phyloP scores from a whole-genome alignment of 1,140 invertebrate genomes.

The Drosophila malerkotliana region DNA sequence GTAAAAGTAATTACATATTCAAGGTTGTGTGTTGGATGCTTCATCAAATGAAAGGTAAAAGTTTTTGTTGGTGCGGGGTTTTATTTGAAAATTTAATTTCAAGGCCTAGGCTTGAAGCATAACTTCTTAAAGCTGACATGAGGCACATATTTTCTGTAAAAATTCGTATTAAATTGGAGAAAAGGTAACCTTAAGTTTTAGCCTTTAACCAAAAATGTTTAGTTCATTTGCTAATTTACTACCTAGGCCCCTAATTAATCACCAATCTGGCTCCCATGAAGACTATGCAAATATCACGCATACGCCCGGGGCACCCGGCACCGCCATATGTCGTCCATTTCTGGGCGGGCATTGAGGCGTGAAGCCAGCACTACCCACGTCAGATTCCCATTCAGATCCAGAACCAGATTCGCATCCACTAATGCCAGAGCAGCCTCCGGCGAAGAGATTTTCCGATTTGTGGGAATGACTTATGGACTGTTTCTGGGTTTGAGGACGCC shows the following conservation, averaged over 20 bases:
- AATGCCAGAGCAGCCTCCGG: conserved; percentile 26
- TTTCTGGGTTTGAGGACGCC: conserved; percentile 4
- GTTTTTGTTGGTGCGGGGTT: neutral
- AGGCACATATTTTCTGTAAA: too few relatives aligned
- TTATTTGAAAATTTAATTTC: neutral
- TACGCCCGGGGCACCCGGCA: conserved; percentile 33
- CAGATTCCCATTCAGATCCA: conserved; percentile 26
- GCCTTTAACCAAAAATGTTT: neutral
- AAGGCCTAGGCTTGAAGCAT: too few relatives aligned
- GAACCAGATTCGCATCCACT: conserved; percentile 21
- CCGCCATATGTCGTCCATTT: conserved; percentile 40
- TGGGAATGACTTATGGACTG: conserved; percentile 57
- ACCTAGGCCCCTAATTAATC: conserved; percentile 47
- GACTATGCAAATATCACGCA: conserved; percentile 52
- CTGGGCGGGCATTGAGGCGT: conserved; percentile 42
- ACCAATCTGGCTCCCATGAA: conserved; percentile 44
- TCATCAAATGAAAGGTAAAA: neutral
- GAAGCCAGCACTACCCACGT: conserved; percentile 49
- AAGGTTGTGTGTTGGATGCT: neutral
- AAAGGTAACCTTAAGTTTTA: neutral
- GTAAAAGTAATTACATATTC: neutral
- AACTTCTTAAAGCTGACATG: too few relatives aligned
- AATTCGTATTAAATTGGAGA: too few relatives aligned
- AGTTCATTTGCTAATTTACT: conserved; percentile 45
- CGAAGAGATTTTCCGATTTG: conserved; percentile 51